Conservation (phyloP, 2,888 invertebrate species). For the Saturnia pavonia region DNA sequence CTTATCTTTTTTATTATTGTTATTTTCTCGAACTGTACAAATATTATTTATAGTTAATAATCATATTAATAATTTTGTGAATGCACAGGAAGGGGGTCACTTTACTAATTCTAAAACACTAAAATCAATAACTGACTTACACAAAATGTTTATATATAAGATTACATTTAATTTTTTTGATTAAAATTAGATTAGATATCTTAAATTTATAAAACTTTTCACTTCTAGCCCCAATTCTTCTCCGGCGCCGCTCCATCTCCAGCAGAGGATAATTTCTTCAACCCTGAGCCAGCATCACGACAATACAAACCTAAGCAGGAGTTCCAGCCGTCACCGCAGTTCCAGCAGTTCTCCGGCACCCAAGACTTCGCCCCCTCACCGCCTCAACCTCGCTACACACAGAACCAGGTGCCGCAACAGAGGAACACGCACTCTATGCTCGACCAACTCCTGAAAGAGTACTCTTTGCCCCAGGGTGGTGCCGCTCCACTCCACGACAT, state of each 20-base stretch:
- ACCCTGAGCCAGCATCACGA: conserved; percentile 54
- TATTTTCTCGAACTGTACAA: too few relatives aligned
- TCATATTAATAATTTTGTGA: too few relatives aligned
- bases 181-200: too few relatives aligned
- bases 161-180: too few relatives aligned
- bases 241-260: conserved; percentile 68
- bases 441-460: conserved; percentile 91
- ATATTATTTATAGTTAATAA: too few relatives aligned
- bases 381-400: conserved; percentile 32
- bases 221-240: conserved; percentile 68
- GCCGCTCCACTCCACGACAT: conserved; percentile 90
- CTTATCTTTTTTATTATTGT: too few relatives aligned
- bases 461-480: conserved; percentile 86
- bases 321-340: conserved; percentile 54
- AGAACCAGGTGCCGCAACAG: conserved; percentile 45
- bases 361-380: conserved; percentile 48
- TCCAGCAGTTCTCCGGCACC: conserved; percentile 45
- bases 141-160: too few relatives aligned
- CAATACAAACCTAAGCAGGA: conserved; percentile 63
- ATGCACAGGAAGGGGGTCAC: too few relatives aligned
- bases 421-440: conserved; percentile 78
- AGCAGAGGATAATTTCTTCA: conserved; percentile 58
- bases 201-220: not conserved
- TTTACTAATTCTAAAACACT: too few relatives aligned
- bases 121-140: too few relatives aligned